A percentile compares a stretch with the other conserved stretches of the same genome.
phyloP scores from a whole-genome alignment of 2,797 vertebrate species.

The Hoplostethus mediterraneus region DNA sequence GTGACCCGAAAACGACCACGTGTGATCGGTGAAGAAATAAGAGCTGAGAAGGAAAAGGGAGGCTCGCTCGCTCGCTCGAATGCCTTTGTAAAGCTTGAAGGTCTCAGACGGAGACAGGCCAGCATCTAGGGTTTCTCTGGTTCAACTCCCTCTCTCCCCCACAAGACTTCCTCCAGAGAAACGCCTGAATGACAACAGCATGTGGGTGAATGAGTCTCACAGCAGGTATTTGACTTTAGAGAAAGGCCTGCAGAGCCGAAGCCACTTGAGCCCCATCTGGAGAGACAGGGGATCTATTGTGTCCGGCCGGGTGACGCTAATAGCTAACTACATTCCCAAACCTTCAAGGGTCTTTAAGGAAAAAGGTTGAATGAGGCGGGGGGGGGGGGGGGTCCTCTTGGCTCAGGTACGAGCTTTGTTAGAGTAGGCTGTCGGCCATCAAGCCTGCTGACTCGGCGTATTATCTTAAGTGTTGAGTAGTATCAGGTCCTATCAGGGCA shows the following conservation, averaged over 20 bases:
- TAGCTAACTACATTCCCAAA: not conserved
- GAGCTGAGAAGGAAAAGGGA: conserved; percentile 9
- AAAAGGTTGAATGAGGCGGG: not conserved
- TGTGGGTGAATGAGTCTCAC: conserved; percentile 46
- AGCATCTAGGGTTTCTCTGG: not conserved
- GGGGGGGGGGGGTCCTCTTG: not conserved
- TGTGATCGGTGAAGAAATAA: not conserved
- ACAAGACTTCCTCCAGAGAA: conserved; percentile 32
- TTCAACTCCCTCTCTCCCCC: not conserved
- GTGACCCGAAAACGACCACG: not conserved
- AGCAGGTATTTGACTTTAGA: conserved; percentile 48
- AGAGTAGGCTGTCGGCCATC: not conserved
- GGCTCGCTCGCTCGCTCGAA: conserved; percentile 14
- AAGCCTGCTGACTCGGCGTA: no score
- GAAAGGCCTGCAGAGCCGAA: conserved; percentile 18
- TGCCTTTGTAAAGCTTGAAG: conserved; percentile 40
- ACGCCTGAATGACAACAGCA: conserved; percentile 47
- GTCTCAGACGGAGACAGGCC: conserved; percentile 12
- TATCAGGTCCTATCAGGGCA: no score
- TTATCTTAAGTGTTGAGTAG: no score
- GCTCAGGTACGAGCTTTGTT: not conserved
- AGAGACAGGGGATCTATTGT: conserved; percentile 32
- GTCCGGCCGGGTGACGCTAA: conserved; percentile 5
- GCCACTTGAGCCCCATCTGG: conserved; percentile 6
- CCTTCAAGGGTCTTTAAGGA: not conserved